Base-by-base conservation (phyloP, 35 echinoderm and acorn worm species). In the Strongylocentrotus purpuratus region DNA sequence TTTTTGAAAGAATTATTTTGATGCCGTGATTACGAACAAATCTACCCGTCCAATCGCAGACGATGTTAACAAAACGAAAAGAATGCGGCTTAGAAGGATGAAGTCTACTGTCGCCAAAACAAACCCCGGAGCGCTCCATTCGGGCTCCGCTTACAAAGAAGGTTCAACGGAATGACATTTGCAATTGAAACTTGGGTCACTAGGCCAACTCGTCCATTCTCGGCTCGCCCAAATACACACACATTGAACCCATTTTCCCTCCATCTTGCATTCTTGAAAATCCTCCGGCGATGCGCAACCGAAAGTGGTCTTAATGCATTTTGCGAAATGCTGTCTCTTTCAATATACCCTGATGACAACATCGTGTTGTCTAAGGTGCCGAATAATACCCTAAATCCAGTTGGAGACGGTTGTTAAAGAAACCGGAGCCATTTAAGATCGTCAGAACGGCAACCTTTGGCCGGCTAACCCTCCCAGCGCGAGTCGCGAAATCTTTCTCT, bases 331-430 rank as follows among this genome's bases (percentile, higher is more conserved):
- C 91, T 93, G 91, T 93, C 91, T 93, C 22, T 46, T 93, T 58
- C 91, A 93, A 93, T 93, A 47, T 58, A 48, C 46, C 46, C 48
- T 93, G 91, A 93, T 93, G 91, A 93, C 91, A 93, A 93, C 91
- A 93, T 93, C 91, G 91, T 93, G 91, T 93, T 93, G 91, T 93
- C 46, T 31, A 46, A 93, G 91, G 91, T 93, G 91, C 91, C 91
- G 91, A 13, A 93, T 93, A 93, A 93, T 93, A 58, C 91, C 48
- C 48, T 93, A 47, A 93, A 93, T 93, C 91, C 91, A 93, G 46
- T 93, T 93, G 91, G 91, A 93, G 91, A 46, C 91, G 31, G 45
- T 58, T 93, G 91, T 93, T 48, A 93, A 93, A 93, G 91, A 93
- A 93, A 93, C 48, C 48, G 46, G 91, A 93, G 91, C 48, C 91